These are phyloP conservation scores for Tetramorium parvispinum DNA, from an alignment of 1,140 invertebrate genomes.

Conservation along the genomic window DNA sequence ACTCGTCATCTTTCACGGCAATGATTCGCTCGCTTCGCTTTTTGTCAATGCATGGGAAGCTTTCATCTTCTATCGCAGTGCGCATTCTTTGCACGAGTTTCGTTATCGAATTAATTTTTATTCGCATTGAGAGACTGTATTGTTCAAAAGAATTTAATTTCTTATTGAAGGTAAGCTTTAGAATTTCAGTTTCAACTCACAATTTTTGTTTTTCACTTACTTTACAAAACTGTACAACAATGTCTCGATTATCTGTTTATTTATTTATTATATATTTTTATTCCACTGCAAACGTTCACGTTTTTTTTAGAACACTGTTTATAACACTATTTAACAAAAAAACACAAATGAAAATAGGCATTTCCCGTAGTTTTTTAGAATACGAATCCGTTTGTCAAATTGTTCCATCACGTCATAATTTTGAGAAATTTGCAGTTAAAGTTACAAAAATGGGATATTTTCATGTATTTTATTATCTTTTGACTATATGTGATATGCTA, in stretches of 20 bases:
- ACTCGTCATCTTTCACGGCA: not conserved
- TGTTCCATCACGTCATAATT: no score
- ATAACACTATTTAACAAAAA: no score
- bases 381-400: no score
- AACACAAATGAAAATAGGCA: no score
- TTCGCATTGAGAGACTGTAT: not conserved
- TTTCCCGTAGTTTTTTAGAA: no score
- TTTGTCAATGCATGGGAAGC: not conserved
- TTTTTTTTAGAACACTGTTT: not conserved
- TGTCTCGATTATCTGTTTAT: not conserved
- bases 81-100: not conserved
- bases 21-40: conserved; percentile 36
- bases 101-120: not conserved
- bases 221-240: not conserved
- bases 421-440: no score
- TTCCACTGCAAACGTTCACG: not conserved
- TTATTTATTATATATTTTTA: not conserved
- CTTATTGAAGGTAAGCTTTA: not conserved
- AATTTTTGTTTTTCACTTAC: not conserved
- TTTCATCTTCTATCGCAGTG: not conserved
- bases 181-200: not conserved
- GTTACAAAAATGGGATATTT: no score
- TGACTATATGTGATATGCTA: no score
- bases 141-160: not conserved
- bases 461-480: no score